A percentile compares a stretch with the other conserved stretches of the same genome.
These are phyloP conservation scores for Ammodramus savannarum DNA, from an alignment of 2,113 vertebrate species.

Conservation along the genomic window DNA sequence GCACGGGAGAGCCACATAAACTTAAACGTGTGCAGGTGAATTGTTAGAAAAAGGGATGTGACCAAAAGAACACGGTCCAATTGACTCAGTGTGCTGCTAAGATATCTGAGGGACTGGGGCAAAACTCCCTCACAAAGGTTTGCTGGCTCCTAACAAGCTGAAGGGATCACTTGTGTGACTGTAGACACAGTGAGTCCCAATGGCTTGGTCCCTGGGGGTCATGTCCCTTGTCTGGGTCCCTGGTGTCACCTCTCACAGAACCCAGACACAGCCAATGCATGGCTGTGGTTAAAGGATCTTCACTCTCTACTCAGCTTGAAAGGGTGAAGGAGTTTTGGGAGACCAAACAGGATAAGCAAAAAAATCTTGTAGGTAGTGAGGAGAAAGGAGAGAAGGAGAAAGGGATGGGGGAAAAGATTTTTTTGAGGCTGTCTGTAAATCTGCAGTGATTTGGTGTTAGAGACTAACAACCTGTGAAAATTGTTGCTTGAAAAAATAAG, in stretches of 20 bases:
- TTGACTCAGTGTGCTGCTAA: neutral
- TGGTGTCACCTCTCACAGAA: neutral
- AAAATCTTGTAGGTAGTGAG: neutral
- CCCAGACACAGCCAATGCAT: neutral
- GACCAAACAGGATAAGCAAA: neutral
- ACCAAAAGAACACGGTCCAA: neutral
- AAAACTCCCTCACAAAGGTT: neutral
- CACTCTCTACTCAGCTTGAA: fast-evolving
- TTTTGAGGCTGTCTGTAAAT: neutral
- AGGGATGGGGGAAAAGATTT: neutral
- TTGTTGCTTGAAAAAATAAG: neutral
- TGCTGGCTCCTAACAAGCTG: neutral
- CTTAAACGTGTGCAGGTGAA: neutral
- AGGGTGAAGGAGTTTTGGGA: neutral
- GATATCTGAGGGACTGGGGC: neutral
- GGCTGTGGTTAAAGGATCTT: neutral
- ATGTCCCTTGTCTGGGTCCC: neutral
- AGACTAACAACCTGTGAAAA: neutral
- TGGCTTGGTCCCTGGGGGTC: neutral
- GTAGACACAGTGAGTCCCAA: neutral
- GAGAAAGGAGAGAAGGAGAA: neutral
- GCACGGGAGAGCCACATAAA: neutral
- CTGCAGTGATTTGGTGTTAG: neutral
- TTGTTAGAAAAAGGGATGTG: neutral
- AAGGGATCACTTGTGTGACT: fast-evolving